These are phyloP conservation scores for Antitype chi DNA, from an alignment of 2,888 invertebrate species.

Conservation along the genomic window DNA sequence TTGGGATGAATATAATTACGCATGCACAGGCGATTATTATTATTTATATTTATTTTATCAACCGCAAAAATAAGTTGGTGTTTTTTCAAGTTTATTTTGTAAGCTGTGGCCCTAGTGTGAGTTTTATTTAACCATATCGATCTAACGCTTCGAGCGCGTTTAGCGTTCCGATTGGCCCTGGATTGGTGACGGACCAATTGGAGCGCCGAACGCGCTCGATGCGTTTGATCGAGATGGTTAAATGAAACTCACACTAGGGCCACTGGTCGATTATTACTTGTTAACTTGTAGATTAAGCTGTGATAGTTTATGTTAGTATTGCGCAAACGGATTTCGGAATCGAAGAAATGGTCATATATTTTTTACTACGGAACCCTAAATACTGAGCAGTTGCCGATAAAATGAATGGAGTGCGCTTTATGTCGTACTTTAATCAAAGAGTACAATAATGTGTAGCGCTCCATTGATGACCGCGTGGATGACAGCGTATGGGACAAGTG, in stretches of 20 bases:
- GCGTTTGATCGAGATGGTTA: too few relatives aligned
- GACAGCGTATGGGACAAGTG: constrained; percentile 15
- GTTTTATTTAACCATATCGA: too few relatives aligned
- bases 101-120: too few relatives aligned
- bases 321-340: neutral
- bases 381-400: neutral
- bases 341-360: neutral
- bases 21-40: neutral
- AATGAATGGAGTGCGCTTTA: neutral
- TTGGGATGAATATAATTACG: neutral
- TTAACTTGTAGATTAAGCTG: neutral
- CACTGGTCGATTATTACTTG: neutral
- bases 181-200: too few relatives aligned
- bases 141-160: too few relatives aligned
- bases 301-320: neutral
- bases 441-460: neutral
- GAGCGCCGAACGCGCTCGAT: too few relatives aligned
- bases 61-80: neutral
- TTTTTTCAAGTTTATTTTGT: neutral
- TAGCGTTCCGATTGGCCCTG: too few relatives aligned
- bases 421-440: neutral
- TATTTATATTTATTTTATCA: neutral
- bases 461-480: neutral
- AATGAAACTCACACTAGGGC: too few relatives aligned
- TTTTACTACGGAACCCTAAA: neutral